These are phyloP conservation scores for Platorchestia sp. DNA, from an alignment of 1,140 invertebrate genomes.

Conservation along the genomic window DNA sequence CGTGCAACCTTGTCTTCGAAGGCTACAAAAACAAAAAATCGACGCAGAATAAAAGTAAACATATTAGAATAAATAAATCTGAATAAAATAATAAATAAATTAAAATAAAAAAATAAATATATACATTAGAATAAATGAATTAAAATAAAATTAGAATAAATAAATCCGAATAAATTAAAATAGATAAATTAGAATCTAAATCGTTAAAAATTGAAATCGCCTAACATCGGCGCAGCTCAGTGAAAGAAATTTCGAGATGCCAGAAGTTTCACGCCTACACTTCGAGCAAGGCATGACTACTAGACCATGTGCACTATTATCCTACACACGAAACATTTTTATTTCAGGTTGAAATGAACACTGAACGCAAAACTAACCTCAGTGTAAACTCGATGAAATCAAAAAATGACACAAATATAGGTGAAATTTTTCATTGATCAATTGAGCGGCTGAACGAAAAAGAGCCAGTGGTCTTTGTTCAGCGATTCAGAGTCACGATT, in stretches of 20 bases:
- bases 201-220: no score
- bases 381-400: not conserved
- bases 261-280: not conserved
- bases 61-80: no score
- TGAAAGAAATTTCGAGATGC: not conserved
- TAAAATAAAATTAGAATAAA: no score
- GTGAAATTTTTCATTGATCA: not conserved
- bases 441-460: not conserved
- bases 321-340: not conserved
- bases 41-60: no score
- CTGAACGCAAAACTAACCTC: not conserved
- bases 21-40: no score
- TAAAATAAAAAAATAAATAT: no score
- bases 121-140: no score
- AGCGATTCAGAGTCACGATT: not conserved
- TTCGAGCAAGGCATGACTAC: not conserved
- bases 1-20: no score
- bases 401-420: not conserved
- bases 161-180: no score
- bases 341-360: not conserved
- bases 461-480: not conserved
- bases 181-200: no score
- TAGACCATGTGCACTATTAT: not conserved
- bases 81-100: no score
- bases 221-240: no score